A percentile compares a stretch with the other conserved stretches of the same genome.
phyloP scores from a whole-genome alignment of 2,113 vertebrate species.

The Daubentonia madagascariensis region DNA sequence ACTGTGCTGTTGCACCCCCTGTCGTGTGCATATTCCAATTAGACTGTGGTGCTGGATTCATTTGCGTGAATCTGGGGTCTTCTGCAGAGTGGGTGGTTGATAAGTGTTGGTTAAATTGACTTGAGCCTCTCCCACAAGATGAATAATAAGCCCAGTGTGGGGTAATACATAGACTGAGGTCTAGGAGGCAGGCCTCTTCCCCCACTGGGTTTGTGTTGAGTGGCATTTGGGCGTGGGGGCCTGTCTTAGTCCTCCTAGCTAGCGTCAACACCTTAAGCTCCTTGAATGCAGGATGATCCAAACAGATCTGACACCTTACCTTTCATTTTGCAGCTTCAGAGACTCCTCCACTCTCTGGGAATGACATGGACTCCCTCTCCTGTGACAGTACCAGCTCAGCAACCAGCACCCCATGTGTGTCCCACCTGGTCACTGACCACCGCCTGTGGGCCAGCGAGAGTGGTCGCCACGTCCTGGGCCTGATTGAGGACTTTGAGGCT shows the following conservation, averaged over 20 bases:
- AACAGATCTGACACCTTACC: neutral
- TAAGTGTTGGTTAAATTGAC: neutral
- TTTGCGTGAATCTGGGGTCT: neutral
- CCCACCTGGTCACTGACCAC: conserved; percentile 85
- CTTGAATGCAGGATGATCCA: neutral
- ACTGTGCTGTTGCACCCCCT: neutral
- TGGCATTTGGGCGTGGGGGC: neutral
- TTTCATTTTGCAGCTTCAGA: conserved; percentile 43
- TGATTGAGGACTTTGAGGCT: conserved; percentile 91
- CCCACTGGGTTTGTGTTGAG: neutral
- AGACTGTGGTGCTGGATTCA: neutral
- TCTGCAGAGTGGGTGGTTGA: neutral
- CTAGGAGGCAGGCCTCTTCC: neutral
- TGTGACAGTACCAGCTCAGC: conserved; percentile 80
- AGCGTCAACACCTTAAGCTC: accelerated
- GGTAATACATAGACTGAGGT: neutral
- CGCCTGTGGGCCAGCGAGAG: conserved; percentile 88
- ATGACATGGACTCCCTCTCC: conserved; percentile 73
- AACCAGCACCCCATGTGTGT: conserved; percentile 69
- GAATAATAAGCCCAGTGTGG: accelerated
- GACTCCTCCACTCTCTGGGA: neutral
- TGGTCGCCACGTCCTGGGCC: conserved; percentile 89
- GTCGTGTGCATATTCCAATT: accelerated
- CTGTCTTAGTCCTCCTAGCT: neutral
- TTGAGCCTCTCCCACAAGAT: neutral